Evolutionary conservation across 2,113 vertebrate species (phyloP).

Genomic region (Rhodinocichla rosea): DNA sequence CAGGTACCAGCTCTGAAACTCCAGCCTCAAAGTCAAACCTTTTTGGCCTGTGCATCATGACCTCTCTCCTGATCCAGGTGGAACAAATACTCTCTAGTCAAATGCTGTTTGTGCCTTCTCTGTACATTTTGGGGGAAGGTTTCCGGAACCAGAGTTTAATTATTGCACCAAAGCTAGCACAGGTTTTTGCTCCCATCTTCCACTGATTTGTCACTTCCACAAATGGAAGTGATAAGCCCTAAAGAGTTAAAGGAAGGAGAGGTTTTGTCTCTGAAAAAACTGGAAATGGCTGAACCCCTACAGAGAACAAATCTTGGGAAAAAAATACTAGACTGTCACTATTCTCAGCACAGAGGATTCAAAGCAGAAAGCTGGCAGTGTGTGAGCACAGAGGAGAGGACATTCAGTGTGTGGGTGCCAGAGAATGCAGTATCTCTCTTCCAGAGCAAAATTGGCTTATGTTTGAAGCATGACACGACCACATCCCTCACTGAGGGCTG

Average conservation of each 20-base stretch:
- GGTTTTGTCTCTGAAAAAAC: neutral
- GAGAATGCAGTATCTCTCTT: neutral
- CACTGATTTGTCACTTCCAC: neutral
- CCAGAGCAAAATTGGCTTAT: conserved; percentile 44
- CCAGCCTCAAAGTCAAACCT: neutral
- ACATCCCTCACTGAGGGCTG: neutral
- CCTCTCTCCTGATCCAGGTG: neutral
- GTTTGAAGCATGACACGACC: neutral
- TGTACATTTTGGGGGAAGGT: neutral
- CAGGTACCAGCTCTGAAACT: neutral
- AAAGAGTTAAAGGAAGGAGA: neutral
- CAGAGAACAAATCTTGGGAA: neutral
- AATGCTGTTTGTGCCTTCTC: neutral
- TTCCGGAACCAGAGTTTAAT: neutral
- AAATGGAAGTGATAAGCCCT: neutral
- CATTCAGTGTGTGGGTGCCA: neutral
- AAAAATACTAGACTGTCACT: neutral
- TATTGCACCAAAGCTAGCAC: neutral
- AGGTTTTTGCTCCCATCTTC: neutral
- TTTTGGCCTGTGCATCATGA: neutral
- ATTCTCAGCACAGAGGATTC: neutral
- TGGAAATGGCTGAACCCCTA: neutral
- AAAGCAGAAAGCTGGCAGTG: neutral
- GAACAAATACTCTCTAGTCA: neutral
- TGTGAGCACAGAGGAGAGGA: neutral